Conservation (phyloP, 92 coral and sea anemone genomes). For the Chrysogorgia sp. region DNA sequence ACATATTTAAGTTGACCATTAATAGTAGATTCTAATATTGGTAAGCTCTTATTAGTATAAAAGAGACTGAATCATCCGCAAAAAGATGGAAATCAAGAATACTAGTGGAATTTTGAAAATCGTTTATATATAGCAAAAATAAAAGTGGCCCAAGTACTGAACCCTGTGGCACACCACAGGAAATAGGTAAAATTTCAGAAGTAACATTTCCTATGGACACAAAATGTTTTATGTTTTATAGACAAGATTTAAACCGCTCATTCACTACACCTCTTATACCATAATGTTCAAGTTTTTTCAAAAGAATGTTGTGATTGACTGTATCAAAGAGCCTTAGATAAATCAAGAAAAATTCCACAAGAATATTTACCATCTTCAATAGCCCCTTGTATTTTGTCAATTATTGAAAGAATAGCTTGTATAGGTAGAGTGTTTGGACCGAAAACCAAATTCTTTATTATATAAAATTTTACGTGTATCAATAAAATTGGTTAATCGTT, state of each 20-base stretch:
- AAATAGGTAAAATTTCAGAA: too few species aligned
- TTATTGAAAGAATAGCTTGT: too few species aligned
- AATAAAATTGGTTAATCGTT: slow-evolving; percentile 11
- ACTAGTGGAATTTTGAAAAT: too few species aligned
- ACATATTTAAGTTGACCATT: not conserved
- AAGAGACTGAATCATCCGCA: slow-evolving; percentile 30
- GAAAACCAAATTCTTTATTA: slow-evolving; percentile 50
- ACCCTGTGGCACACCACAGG: too few species aligned
- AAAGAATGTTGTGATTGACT: too few species aligned
- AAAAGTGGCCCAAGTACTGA: too few species aligned
- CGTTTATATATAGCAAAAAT: too few species aligned
- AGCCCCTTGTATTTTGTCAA: slow-evolving; percentile 45
- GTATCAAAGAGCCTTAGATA: slow-evolving; percentile 2
- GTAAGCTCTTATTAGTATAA: not conserved
- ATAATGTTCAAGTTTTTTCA: too few species aligned
- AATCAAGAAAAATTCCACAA: slow-evolving; percentile 7
- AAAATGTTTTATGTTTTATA: slow-evolving; percentile 18
- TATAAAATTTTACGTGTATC: slow-evolving; percentile 9
- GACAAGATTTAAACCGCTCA: slow-evolving; percentile 18
- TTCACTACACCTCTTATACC: slow-evolving; percentile 37
- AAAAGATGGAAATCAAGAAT: slow-evolving; percentile 7
- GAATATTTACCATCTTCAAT: slow-evolving; percentile 46
- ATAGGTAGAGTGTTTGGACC: slow-evolving; percentile 30
- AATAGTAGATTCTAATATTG: too few species aligned
- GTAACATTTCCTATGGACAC: not conserved